These are phyloP conservation scores for Antechinus flavipes DNA, from an alignment of 2,113 vertebrate species.

Conservation along the genomic window DNA sequence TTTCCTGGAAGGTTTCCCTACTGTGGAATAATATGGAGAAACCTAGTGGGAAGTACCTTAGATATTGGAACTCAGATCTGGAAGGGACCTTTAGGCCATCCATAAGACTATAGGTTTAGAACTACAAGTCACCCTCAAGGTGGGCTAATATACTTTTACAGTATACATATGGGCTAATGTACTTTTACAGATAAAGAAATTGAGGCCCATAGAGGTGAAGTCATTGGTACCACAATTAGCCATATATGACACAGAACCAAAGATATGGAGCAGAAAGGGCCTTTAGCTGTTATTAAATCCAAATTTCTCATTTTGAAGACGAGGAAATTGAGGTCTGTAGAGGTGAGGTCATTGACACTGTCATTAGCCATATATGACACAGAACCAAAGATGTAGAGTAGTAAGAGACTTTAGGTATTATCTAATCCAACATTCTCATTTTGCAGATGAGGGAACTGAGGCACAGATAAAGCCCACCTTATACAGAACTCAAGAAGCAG, in stretches of 20 bases:
- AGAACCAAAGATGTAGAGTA: no score
- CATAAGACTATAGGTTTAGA: background rate
- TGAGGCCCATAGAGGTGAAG: background rate
- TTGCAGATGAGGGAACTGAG: background rate
- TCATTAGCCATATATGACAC: no score
- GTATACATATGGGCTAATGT: background rate
- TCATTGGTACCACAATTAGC: background rate
- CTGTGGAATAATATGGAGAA: background rate
- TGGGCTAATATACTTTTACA: no score
- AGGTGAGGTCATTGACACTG: no score
- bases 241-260: background rate
- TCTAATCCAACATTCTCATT: background rate
- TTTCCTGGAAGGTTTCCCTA: background rate
- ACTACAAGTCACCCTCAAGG: background rate
- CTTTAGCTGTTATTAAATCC: no score
- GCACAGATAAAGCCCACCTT: background rate
- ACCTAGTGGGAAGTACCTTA: background rate
- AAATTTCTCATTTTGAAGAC: no score
- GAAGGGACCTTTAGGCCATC: background rate
- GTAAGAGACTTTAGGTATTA: background rate
- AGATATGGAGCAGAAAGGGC: background rate
- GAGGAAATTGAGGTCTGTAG: no score
- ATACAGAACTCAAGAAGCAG: background rate
- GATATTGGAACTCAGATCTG: background rate
- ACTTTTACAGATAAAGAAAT: background rate